Conservation (phyloP, 2,797 vertebrate genomes). For the Bradypodion pumilum region DNA sequence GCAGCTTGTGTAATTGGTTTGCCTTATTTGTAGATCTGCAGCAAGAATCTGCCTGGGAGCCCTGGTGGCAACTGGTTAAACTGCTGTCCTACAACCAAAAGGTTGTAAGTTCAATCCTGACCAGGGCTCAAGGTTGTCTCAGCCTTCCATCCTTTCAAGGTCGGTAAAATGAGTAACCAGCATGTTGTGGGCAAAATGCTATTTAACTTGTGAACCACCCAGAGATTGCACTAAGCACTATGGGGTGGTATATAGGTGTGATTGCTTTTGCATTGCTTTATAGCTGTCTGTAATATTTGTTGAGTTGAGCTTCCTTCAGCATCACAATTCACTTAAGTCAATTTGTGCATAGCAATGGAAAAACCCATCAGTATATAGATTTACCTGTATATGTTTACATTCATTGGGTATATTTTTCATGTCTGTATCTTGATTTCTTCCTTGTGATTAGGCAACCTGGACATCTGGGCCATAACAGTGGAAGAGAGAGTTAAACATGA, state of each 20-base stretch:
- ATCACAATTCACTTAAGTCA: not conserved
- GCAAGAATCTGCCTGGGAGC: not conserved
- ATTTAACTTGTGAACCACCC: too few relatives aligned
- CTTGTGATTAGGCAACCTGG: conserved; percentile 83
- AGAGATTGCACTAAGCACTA: too few relatives aligned
- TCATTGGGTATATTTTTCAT: not conserved
- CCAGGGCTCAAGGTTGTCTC: too few relatives aligned
- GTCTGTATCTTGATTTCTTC: conserved; percentile 30
- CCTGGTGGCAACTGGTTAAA: too few relatives aligned
- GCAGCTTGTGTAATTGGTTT: not conserved
- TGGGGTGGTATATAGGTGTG: too few relatives aligned
- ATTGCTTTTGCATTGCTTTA: too few relatives aligned
- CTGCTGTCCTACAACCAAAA: too few relatives aligned
- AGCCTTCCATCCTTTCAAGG: too few relatives aligned
- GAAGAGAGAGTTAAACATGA: conserved; percentile 98
- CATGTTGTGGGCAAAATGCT: too few relatives aligned
- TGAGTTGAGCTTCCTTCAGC: not conserved
- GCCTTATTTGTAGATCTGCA: not conserved
- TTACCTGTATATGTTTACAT: not conserved
- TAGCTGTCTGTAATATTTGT: not conserved
- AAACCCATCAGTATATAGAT: not conserved
- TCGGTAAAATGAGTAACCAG: too few relatives aligned
- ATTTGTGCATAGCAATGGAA: not conserved
- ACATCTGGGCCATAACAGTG: conserved; percentile 94
- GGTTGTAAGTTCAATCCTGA: too few relatives aligned